Base-by-base conservation (phyloP, 2,113 vertebrate genomes). In the Lamprotornis superbus region DNA sequence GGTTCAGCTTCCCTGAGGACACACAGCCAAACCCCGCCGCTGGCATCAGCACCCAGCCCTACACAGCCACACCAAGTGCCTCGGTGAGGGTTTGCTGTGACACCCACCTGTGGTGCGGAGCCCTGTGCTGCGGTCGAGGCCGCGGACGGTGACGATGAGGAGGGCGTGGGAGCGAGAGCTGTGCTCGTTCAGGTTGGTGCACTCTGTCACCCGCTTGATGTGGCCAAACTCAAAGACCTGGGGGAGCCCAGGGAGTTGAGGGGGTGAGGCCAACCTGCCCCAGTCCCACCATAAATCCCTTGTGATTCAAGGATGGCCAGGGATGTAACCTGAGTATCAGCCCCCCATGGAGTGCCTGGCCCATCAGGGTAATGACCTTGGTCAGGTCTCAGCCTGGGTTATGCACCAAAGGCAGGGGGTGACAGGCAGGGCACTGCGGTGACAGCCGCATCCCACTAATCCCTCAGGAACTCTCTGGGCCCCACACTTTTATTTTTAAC, bases 131-230 rank as follows among this genome's bases (percentile, higher is more conserved):
- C 97, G 90, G 97, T 99, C 99, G 7, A 98, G 95, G 5, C 99
- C 99, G 0, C 94, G 97, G 69, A 99, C 98, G 0, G 98, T 99
- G 96, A 99, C 73, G 33, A 99, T 98, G 82, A 99, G 99, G 83
- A 99, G 98, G 14, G 99, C 99, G 0, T 99, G 99, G 2, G 99
- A 99, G 24, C 99, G 98, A 8, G 99, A 99, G 97, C 99, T 99
- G 98, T 98, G 99, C 59, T 99, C 98, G 0, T 99, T 99, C 87
- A 99, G 98, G 97, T 99, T 98, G 91, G 99, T 99, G 97, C 98
- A 99, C 57, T 99, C 99, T 0, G 99, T 99, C 0, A 98, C 98
- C 31, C 99, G 97, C 96, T 99, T 99, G 94, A 98, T 79, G 12
- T 99, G 98, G 53, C 99, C 99, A 2, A 99, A 95, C 31, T 99